Conservation (phyloP, 2,113 vertebrate genomes). For the Edolisoma coerulescens region DNA sequence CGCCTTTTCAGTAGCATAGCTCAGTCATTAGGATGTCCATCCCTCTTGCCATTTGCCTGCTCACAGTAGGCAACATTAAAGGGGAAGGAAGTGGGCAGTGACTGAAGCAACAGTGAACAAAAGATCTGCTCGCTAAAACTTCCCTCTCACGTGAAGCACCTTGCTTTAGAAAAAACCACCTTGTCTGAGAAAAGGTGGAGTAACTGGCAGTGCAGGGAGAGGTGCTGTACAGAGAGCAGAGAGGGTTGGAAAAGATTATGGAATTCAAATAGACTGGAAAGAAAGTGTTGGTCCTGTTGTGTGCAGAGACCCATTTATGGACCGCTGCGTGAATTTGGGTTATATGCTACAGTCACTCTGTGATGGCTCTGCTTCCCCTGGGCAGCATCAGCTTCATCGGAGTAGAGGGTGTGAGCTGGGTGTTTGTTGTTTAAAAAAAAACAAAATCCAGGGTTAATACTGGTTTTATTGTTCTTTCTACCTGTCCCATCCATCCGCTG, state of each 20-base stretch:
- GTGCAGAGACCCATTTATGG: not conserved
- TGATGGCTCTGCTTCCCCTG: not conserved
- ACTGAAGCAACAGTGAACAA: rapidly evolving
- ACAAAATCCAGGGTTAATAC: not conserved
- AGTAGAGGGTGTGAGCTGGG: too few species aligned
- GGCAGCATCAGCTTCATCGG: not conserved
- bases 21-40: not conserved
- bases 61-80: not conserved
- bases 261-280: not conserved
- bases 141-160: not conserved
- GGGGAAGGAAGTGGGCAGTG: not conserved
- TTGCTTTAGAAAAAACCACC: not conserved
- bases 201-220: not conserved
- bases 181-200: not conserved
- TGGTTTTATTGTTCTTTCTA: not conserved
- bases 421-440: not conserved
- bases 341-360: rapidly evolving
- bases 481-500: not conserved
- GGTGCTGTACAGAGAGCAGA: not conserved
- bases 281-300: not conserved
- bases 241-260: not conserved
- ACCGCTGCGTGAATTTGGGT: not conserved
- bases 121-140: not conserved
- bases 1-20: not conserved
- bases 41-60: not conserved